These are phyloP conservation scores for Agrenia bidenticulata DNA, from an alignment of 2,888 invertebrate species.

Conservation along the genomic window DNA sequence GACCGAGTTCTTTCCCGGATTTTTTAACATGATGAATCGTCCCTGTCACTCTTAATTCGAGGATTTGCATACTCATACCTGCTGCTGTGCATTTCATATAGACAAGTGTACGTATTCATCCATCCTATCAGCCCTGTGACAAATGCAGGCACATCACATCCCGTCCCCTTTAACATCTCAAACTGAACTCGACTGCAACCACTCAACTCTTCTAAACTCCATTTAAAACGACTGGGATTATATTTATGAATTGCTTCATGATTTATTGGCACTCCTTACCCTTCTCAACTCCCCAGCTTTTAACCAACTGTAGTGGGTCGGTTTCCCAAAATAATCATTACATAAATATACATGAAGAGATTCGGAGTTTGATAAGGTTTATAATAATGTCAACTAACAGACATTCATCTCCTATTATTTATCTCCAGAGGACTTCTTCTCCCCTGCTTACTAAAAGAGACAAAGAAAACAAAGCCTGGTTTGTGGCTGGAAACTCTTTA, in stretches of 20 bases:
- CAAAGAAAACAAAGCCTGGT: too few species aligned
- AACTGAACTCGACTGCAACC: conserved; percentile 7
- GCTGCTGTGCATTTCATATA: conserved; percentile 15
- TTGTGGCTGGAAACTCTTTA: too few species aligned
- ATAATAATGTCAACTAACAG: too few species aligned
- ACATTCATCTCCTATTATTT: too few species aligned
- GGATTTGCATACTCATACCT: conserved; percentile 47
- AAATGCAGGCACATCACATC: conserved; percentile 31
- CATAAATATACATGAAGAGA: too few species aligned
- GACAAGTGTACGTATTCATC: not conserved
- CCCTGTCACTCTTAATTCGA: conserved; percentile 50
- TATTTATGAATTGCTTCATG: conserved; percentile 42
- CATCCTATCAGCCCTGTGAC: conserved; percentile 22
- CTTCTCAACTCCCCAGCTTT: conserved; percentile 26
- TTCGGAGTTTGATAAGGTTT: too few species aligned
- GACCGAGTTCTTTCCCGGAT: conserved; percentile 11
- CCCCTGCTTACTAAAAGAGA: too few species aligned
- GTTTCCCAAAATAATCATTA: too few species aligned
- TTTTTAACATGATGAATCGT: conserved; percentile 43
- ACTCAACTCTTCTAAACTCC: conserved; percentile 22
- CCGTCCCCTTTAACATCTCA: conserved; percentile 15
- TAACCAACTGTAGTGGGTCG: conserved; percentile 5
- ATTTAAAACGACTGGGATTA: conserved; percentile 37
- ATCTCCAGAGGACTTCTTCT: too few species aligned
- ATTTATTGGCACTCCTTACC: conserved; percentile 35